Percentiles rank a stretch among this genome's conserved stretches.
Conservation (phyloP, 64 coral and sea anemone species). For the Acropora tenuis region DNA sequence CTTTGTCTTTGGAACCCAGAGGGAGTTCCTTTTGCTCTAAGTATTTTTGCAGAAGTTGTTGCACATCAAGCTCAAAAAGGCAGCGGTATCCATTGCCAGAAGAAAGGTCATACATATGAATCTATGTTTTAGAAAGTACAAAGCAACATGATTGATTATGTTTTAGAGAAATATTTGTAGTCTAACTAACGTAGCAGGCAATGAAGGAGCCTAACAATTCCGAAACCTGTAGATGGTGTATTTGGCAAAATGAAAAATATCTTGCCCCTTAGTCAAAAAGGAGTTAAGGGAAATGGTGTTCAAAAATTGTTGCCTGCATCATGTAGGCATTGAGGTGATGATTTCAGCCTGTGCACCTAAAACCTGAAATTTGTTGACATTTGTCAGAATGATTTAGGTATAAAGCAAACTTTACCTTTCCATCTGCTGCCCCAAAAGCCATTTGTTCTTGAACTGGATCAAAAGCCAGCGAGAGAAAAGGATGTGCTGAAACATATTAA, state of each 20-base stretch:
- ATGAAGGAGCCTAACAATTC: too few relatives aligned
- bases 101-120: slow-evolving; percentile 76
- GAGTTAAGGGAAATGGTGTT: too few relatives aligned
- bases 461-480: slow-evolving; percentile 89
- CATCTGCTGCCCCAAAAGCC: slow-evolving; percentile 84
- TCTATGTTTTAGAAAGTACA: not conserved
- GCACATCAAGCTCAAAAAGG: slow-evolving; percentile 66
- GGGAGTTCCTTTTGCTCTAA: slow-evolving; percentile 3
- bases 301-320: too few relatives aligned
- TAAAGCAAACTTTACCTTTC: slow-evolving; percentile 62
- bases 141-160: not conserved
- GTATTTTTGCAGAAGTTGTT: slow-evolving; percentile 49
- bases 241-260: too few relatives aligned
- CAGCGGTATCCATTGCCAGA: slow-evolving; percentile 64
- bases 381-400: not conserved
- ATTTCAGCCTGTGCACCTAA: too few relatives aligned
- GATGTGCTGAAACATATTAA: slow-evolving; percentile 66
- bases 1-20: not conserved
- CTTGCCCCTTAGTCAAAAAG: not conserved
- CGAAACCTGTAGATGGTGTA: too few relatives aligned
- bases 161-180: too few relatives aligned
- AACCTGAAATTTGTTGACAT: too few relatives aligned
- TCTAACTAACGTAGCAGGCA: too few relatives aligned
- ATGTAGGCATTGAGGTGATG: too few relatives aligned
- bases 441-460: slow-evolving; percentile 74